Conservation (phyloP, 2,113 vertebrate species). For the Heliornis fulica region DNA sequence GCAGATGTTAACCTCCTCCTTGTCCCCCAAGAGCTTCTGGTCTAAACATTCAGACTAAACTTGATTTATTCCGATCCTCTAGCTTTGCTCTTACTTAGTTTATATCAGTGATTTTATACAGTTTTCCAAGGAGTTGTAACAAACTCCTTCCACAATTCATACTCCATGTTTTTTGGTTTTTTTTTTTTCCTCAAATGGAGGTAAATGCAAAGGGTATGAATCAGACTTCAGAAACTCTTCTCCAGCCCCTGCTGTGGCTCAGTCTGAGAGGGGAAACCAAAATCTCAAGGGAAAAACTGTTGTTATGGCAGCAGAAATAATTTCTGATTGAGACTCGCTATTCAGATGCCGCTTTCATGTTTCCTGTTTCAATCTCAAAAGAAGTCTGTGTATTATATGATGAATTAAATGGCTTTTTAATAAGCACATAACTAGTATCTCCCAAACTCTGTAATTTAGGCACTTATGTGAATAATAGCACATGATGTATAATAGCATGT, state of each 20-base stretch:
- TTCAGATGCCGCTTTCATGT: not conserved
- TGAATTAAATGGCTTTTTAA: slow-evolving; percentile 49
- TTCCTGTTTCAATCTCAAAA: not conserved
- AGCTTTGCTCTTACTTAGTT: not conserved
- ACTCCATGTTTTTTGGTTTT: not conserved
- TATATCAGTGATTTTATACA: not conserved
- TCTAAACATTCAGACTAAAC: not conserved
- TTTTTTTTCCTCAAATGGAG: not conserved
- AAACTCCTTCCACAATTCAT: not conserved
- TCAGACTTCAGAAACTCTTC: not conserved
- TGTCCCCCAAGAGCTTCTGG: not conserved
- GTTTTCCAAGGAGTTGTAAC: not conserved
- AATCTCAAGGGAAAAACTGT: not conserved
- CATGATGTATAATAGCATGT: slow-evolving; percentile 37
- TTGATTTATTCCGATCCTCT: not conserved
- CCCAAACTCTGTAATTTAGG: slow-evolving; percentile 41
- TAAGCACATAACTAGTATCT: slow-evolving; percentile 17
- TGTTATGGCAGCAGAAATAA: slow-evolving; percentile 31
- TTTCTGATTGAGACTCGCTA: slow-evolving; percentile 18
- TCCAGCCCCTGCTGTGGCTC: not conserved
- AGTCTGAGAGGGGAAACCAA: not conserved
- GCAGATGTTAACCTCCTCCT: not conserved
- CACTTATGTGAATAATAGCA: slow-evolving; percentile 52
- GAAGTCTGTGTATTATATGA: slow-evolving; percentile 1
- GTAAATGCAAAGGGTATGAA: not conserved